These are phyloP conservation scores for Antrozous pallidus DNA, from an alignment of 2,797 vertebrate species.

Conservation along the genomic window DNA sequence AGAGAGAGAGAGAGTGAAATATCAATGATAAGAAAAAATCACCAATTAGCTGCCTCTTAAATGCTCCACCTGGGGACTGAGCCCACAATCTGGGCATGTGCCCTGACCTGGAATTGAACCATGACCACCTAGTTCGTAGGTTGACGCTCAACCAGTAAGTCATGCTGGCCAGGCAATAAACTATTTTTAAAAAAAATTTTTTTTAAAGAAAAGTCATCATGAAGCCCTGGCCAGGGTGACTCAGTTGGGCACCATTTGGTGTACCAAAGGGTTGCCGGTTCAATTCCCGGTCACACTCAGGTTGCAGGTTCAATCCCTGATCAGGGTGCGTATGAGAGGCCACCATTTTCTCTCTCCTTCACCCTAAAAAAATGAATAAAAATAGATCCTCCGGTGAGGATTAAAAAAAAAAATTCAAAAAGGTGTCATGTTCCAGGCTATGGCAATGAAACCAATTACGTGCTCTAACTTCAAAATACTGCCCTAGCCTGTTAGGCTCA, in stretches of 20 bases:
- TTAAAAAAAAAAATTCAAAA: background rate
- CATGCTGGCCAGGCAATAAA: too few species aligned
- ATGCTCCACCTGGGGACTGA: too few species aligned
- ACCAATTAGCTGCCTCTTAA: too few species aligned
- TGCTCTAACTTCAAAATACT: background rate
- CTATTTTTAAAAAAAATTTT: too few species aligned
- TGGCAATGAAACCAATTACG: background rate
- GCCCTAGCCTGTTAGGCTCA: too few species aligned
- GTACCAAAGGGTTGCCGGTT: background rate
- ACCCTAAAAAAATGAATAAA: background rate
- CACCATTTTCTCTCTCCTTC: background rate
- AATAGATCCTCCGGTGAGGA: background rate
- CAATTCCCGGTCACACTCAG: background rate
- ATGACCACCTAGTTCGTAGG: too few species aligned
- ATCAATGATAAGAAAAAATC: too few species aligned
- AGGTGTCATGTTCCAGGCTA: background rate
- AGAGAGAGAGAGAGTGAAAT: too few species aligned
- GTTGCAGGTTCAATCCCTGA: background rate
- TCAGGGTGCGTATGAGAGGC: background rate
- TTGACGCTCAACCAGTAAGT: too few species aligned
- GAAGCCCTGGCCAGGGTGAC: background rate
- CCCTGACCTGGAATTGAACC: too few species aligned
- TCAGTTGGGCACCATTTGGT: background rate
- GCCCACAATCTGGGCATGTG: too few species aligned
- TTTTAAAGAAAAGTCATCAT: background rate